Percentiles rank a stretch among this genome's conserved stretches.
Evolutionary conservation across 2,797 vertebrate genomes (phyloP).

Genomic region (Sebastes dallii): DNA sequence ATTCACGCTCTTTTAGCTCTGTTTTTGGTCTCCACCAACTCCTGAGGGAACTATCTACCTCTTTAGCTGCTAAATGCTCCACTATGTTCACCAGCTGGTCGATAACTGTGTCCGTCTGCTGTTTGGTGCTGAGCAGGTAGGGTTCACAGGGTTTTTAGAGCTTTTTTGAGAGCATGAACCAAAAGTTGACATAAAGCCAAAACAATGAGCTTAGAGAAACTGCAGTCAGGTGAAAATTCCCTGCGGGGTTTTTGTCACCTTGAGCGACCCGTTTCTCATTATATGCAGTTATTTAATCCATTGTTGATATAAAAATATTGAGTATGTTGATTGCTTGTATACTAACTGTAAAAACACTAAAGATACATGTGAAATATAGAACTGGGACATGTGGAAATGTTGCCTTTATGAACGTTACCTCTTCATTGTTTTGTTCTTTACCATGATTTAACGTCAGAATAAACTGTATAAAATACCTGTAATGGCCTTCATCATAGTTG

Average conservation of each 20-base stretch:
- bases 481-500: not conserved
- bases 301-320: not conserved
- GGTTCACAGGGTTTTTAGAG: accelerated
- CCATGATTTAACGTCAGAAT: not conserved
- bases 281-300: not conserved
- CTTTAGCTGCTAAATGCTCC: not conserved
- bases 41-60: not conserved
- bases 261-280: not conserved
- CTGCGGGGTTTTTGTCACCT: too few species aligned
- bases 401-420: not conserved
- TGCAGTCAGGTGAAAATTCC: too few species aligned
- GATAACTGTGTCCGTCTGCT: not conserved
- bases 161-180: too few species aligned
- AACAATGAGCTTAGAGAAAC: too few species aligned
- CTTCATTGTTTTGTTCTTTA: not conserved
- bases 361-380: too few species aligned
- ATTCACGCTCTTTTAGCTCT: not conserved
- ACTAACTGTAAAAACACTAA: too few species aligned
- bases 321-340: too few species aligned
- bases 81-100: not conserved
- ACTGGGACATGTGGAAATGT: not conserved
- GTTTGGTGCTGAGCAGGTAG: not conserved
- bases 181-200: too few species aligned
- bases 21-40: not conserved
- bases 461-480: not conserved